These are phyloP conservation scores for Brachyptera risi DNA, from an alignment of 2,888 invertebrate species.

Conservation along the genomic window DNA sequence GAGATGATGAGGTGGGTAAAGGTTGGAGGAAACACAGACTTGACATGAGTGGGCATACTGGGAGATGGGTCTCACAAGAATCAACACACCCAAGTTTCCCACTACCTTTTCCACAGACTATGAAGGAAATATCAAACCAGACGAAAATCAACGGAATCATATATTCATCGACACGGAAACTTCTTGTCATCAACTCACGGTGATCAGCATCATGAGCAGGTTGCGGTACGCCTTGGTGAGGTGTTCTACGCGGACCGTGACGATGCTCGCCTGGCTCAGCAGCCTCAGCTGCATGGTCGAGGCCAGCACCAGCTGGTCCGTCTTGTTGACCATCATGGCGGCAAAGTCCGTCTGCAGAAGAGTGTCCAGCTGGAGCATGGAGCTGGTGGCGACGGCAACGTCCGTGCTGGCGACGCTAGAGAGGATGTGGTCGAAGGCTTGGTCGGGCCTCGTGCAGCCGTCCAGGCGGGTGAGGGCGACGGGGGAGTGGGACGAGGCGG, in stretches of 20 bases:
- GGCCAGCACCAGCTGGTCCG: constrained; percentile 62
- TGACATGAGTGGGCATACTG: too few species aligned
- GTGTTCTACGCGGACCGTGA: constrained; percentile 35
- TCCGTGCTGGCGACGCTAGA: neutral
- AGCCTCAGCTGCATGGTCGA: constrained; percentile 61
- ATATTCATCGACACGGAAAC: too few species aligned
- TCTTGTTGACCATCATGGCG: constrained; percentile 52
- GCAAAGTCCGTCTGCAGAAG: constrained; percentile 55
- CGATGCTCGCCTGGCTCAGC: constrained; percentile 41
- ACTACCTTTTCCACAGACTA: too few species aligned
- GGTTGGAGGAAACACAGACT: too few species aligned
- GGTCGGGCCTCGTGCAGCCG: neutral
- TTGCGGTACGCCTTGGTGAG: constrained; percentile 51
- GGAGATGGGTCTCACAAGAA: too few species aligned
- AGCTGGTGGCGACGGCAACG: constrained; percentile 38
- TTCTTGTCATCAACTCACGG: constrained; percentile 48
- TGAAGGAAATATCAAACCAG: too few species aligned
- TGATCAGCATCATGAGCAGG: constrained; percentile 50
- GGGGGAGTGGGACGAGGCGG: too few species aligned
- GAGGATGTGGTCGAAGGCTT: neutral
- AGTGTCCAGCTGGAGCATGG: constrained; percentile 66
- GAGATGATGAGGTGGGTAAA: too few species aligned
- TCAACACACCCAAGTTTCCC: too few species aligned
- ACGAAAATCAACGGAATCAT: too few species aligned
- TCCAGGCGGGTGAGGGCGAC: neutral